Conservation (phyloP, 2,888 invertebrate species). For the Lottia scabra region DNA sequence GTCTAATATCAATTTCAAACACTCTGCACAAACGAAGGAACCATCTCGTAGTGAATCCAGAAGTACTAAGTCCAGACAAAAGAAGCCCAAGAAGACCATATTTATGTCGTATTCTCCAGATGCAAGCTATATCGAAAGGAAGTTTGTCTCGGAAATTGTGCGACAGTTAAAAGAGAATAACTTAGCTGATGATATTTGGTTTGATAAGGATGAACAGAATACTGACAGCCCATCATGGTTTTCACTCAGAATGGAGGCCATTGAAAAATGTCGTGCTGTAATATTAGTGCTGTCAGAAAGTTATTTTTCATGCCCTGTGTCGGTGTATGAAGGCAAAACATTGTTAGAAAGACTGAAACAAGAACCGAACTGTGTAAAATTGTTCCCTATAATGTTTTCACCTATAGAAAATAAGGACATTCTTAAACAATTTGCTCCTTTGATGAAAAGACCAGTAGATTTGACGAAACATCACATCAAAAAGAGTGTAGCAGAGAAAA, state of each 20-base stretch:
- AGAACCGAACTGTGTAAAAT: constrained; percentile 49
- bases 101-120: constrained; percentile 67
- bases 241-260: constrained; percentile 65
- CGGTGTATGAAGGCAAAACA: constrained; percentile 64
- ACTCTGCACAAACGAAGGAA: constrained; percentile 9
- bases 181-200: constrained; percentile 67
- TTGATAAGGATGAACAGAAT: constrained; percentile 66
- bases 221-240: constrained; percentile 67
- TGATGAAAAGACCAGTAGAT: constrained; percentile 52
- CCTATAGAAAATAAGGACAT: constrained; percentile 52
- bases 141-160: constrained; percentile 64
- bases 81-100: constrained; percentile 62
- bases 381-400: constrained; percentile 58
- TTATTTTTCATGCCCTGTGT: constrained; percentile 64
- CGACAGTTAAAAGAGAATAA: constrained; percentile 66
- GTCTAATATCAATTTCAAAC: constrained; percentile 37
- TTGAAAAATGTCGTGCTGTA: constrained; percentile 64
- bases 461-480: constrained; percentile 46
- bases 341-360: constrained; percentile 56
- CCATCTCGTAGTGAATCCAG: not conserved
- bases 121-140: constrained; percentile 63
- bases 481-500: constrained; percentile 62
- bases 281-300: constrained; percentile 62
- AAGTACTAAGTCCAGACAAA: constrained; percentile 30
- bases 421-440: constrained; percentile 46